These are phyloP conservation scores for Narcine bancroftii DNA, from an alignment of 2,113 vertebrate genomes.

Conservation along the genomic window DNA sequence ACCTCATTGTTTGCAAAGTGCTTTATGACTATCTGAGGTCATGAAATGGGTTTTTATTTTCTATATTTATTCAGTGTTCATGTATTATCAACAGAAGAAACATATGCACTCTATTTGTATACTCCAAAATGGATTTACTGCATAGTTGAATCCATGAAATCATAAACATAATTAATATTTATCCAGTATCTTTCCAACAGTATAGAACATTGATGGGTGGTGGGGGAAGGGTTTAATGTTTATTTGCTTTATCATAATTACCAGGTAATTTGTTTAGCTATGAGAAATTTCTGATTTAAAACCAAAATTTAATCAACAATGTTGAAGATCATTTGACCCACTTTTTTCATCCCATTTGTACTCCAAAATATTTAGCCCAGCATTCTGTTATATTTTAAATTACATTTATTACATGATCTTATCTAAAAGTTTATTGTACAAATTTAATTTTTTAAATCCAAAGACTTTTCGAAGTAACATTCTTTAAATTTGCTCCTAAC, in stretches of 20 bases:
- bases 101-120: not conserved
- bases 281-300: not conserved
- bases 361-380: not conserved
- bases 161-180: not conserved
- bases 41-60: no score
- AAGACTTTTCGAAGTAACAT: no score
- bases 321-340: not conserved
- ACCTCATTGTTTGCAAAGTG: no score
- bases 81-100: not conserved
- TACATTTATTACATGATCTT: not conserved
- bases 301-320: not conserved
- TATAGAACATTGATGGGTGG: not conserved
- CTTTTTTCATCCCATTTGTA: not conserved
- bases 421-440: not conserved
- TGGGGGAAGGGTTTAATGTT: not conserved
- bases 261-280: not conserved
- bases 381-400: not conserved
- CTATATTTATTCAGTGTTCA: not conserved
- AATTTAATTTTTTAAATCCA: not conserved
- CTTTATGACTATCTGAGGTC: no score
- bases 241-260: slow-evolving; percentile 15
- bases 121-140: not conserved
- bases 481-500: no score
- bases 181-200: not conserved
- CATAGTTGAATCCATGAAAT: not conserved